Evolutionary conservation across 2,888 invertebrate species (phyloP).

Genomic region (Euclidia mi): DNA sequence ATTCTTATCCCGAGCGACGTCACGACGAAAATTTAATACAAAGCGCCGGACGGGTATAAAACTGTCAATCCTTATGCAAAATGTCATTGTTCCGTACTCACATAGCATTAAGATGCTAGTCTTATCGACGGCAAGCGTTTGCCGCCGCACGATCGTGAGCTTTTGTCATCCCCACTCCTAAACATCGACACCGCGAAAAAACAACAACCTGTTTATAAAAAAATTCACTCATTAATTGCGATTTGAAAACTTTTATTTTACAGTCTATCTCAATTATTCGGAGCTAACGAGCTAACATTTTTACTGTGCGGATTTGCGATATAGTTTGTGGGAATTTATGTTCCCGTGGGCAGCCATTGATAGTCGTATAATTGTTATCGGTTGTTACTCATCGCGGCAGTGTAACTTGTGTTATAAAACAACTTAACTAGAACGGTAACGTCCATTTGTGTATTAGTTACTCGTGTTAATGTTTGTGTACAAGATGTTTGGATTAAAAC

Average conservation of each 20-base stretch:
- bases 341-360: slow-evolving; percentile 15
- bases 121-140: slow-evolving; percentile 42
- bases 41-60: slow-evolving; percentile 71
- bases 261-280: slow-evolving; percentile 10
- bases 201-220: slow-evolving; percentile 37
- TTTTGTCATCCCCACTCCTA: slow-evolving; percentile 32
- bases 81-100: slow-evolving; percentile 66
- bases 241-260: slow-evolving; percentile 22
- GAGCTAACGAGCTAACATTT: no score
- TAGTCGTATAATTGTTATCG: slow-evolving; percentile 31
- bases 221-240: slow-evolving; percentile 23
- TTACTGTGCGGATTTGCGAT: slow-evolving; percentile 2
- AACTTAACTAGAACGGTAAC: slow-evolving; percentile 24
- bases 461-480: slow-evolving; percentile 29
- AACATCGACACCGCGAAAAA: slow-evolving; percentile 14
- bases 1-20: slow-evolving; percentile 60
- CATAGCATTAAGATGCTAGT: slow-evolving; percentile 47
- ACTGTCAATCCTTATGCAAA: slow-evolving; percentile 66
- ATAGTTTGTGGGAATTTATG: slow-evolving; percentile 16
- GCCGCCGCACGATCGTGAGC: slow-evolving; percentile 42
- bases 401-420: slow-evolving; percentile 34
- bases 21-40: slow-evolving; percentile 61
- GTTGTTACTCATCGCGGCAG: slow-evolving; percentile 27
- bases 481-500: slow-evolving; percentile 29
- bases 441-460: slow-evolving; percentile 28